Evolutionary conservation across 2,797 vertebrate genomes (phyloP).

Genomic region (Chiloscyllium punctatum): DNA sequence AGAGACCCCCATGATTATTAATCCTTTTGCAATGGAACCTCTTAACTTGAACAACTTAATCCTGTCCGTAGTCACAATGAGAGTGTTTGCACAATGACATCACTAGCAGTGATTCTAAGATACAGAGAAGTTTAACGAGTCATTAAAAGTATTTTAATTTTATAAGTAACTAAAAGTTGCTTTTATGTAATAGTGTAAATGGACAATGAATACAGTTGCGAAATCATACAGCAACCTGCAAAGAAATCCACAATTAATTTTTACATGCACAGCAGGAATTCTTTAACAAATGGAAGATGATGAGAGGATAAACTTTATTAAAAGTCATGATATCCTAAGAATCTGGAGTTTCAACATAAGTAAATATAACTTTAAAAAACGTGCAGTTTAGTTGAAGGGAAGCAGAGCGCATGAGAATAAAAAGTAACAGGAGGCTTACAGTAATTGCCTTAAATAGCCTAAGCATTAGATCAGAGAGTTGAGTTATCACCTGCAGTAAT

Average conservation of each 20-base stretch:
- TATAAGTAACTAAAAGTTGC: background rate
- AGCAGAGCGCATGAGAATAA: background rate
- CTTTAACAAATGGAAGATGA: background rate
- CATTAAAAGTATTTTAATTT: background rate
- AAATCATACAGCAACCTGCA: background rate
- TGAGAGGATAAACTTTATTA: background rate
- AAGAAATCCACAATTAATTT: conserved; percentile 9
- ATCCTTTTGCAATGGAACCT: background rate
- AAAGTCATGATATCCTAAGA: background rate
- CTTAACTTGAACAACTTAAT: background rate
- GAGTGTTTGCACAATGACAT: background rate
- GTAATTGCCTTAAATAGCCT: background rate
- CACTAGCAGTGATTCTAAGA: background rate
- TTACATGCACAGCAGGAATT: background rate
- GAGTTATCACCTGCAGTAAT: background rate
- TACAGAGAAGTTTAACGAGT: background rate
- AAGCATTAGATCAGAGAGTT: background rate
- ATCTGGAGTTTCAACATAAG: background rate
- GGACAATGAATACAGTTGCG: background rate
- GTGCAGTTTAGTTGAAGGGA: background rate
- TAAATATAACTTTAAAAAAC: background rate
- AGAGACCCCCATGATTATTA: background rate
- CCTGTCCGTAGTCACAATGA: background rate
- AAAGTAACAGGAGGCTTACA: background rate
- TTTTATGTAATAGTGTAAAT: background rate